Percentiles rank a stretch among this genome's conserved stretches.
These are phyloP conservation scores for Himalopsyche phryganea DNA, from an alignment of 1,140 invertebrate genomes.

Conservation along the genomic window DNA sequence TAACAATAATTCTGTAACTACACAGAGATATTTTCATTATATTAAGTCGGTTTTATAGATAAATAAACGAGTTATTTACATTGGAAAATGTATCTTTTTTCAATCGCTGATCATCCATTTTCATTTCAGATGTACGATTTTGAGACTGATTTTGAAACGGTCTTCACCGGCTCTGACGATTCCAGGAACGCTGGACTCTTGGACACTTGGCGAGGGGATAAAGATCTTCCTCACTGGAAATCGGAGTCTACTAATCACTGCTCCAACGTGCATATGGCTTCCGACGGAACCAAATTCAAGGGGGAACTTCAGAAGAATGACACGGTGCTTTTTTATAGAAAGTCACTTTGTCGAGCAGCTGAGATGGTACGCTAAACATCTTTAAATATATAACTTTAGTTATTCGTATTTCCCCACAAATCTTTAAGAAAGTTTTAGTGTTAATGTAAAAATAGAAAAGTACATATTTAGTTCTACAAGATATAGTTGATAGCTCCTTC, in stretches of 20 bases:
- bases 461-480: no score
- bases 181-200: conserved; percentile 61
- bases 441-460: no score
- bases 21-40: no score
- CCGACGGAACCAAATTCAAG: conserved; percentile 81
- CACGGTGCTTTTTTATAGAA: conserved; percentile 71
- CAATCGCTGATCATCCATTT: no score
- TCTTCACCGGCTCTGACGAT: conserved; percentile 70
- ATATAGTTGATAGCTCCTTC: no score
- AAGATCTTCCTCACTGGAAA: conserved; percentile 72
- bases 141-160: conserved; percentile 71
- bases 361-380: conserved; percentile 57
- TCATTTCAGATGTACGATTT: conserved; percentile 86
- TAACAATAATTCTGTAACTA: no score
- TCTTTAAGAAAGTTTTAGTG: no score
- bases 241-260: conserved; percentile 53
- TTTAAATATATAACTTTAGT: not conserved
- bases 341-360: conserved; percentile 70
- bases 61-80: no score
- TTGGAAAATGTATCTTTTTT: no score
- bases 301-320: conserved; percentile 66
- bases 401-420: no score
- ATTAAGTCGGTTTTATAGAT: no score
- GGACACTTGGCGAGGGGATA: conserved; percentile 70
- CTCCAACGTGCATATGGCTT: conserved; percentile 71